phyloP scores from a whole-genome alignment of 2,888 invertebrate species.

The Dasysyrphus albostriatus region DNA sequence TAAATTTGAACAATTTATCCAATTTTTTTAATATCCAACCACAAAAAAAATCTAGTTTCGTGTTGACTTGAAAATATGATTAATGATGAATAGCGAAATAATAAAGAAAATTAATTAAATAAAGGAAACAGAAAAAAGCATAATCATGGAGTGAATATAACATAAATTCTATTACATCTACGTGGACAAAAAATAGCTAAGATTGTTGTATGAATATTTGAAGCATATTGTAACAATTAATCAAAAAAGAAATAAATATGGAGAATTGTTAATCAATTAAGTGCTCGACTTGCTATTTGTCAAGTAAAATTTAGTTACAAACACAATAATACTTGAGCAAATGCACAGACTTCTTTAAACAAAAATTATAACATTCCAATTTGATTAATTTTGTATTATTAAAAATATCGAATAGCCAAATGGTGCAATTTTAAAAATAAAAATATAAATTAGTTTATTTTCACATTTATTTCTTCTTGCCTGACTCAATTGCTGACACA shows the following conservation, averaged over 20 bases:
- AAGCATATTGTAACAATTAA: slow-evolving; percentile 38
- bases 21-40: background rate
- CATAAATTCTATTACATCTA: slow-evolving; percentile 38
- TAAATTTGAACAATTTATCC: no score
- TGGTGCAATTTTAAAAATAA: slow-evolving; percentile 66
- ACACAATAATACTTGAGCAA: slow-evolving; percentile 27
- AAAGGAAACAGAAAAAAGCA: slow-evolving; percentile 8
- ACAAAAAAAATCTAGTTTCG: background rate
- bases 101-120: slow-evolving; percentile 1
- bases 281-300: slow-evolving; percentile 41
- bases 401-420: slow-evolving; percentile 60
- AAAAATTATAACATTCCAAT: slow-evolving; percentile 58
- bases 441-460: slow-evolving; percentile 52
- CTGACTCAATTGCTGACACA: slow-evolving; percentile 90
- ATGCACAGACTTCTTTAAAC: slow-evolving; percentile 26
- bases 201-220: slow-evolving; percentile 23
- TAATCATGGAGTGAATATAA: slow-evolving; percentile 30
- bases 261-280: slow-evolving; percentile 63
- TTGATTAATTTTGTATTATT: slow-evolving; percentile 55
- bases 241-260: slow-evolving; percentile 71
- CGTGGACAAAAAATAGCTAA: slow-evolving; percentile 18
- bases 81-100: slow-evolving; percentile 35
- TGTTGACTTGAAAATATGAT: background rate
- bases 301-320: slow-evolving; percentile 10
- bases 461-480: slow-evolving; percentile 83